phyloP scores from a whole-genome alignment of 2,113 vertebrate species.

The Silurus meridionalis region DNA sequence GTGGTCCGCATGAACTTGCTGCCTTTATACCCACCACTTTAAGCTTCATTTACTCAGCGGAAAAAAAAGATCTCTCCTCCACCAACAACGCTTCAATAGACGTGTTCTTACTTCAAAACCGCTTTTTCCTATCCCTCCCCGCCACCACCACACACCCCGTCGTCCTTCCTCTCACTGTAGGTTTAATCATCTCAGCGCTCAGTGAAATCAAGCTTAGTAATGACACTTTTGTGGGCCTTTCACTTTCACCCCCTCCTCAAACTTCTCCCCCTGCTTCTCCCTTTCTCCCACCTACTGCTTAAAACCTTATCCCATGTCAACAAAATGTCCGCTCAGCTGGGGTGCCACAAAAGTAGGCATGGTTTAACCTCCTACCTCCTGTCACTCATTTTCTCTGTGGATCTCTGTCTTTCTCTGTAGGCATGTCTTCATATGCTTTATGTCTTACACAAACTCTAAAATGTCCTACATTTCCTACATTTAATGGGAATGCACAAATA shows the following conservation, averaged over 20 bases:
- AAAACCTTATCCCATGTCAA: slow-evolving; percentile 54
- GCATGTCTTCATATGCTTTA: slow-evolving; percentile 24
- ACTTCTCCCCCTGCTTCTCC: slow-evolving; percentile 16
- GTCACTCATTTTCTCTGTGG: slow-evolving; percentile 49
- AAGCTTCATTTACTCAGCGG: slow-evolving; percentile 77
- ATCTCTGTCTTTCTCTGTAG: slow-evolving; percentile 50
- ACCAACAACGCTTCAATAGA: slow-evolving; percentile 70
- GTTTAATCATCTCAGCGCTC: slow-evolving; percentile 59
- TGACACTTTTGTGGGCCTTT: slow-evolving; percentile 61
- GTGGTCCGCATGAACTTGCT: slow-evolving; percentile 60
- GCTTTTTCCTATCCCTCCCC: slow-evolving; percentile 53
- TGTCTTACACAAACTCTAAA: not conserved
- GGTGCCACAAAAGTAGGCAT: slow-evolving; percentile 21
- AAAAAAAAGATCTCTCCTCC: slow-evolving; percentile 64
- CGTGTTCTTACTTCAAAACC: slow-evolving; percentile 60
- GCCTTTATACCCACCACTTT: slow-evolving; percentile 69
- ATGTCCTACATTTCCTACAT: not conserved
- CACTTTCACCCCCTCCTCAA: slow-evolving; percentile 47
- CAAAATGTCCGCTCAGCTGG: slow-evolving; percentile 55
- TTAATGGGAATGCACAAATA: not conserved
- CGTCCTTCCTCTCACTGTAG: slow-evolving; percentile 47
- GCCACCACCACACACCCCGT: slow-evolving; percentile 53
- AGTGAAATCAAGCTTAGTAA: slow-evolving; percentile 68
- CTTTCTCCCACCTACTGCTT: slow-evolving; percentile 44
- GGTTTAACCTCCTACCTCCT: slow-evolving; percentile 45